A percentile compares a stretch with the other conserved stretches of the same genome.
Conservation (phyloP, 1,140 invertebrate genomes). For the Helicoverpa armigera region DNA sequence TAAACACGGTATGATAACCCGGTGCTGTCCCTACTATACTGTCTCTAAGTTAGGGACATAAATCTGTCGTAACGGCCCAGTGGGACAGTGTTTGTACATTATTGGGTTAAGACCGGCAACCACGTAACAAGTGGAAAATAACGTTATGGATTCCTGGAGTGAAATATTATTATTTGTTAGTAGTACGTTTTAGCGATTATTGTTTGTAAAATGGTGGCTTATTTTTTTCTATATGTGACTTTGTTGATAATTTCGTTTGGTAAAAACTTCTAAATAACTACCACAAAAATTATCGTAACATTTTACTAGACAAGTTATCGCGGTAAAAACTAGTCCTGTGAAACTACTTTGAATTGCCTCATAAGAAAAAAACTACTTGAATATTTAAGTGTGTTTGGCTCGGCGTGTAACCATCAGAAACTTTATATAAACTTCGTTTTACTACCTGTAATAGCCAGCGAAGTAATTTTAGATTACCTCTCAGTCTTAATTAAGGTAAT, state of each 20-base stretch:
- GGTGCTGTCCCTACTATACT: slow-evolving; percentile 20
- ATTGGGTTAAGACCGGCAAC: slow-evolving; percentile 58
- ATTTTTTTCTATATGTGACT: neutral
- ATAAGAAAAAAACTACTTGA: too few species aligned
- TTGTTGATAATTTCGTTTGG: too few species aligned
- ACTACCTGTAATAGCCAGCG: slow-evolving; percentile 17
- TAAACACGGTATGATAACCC: slow-evolving; percentile 38
- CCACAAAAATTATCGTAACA: too few species aligned
- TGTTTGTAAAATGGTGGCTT: neutral
- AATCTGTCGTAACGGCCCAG: slow-evolving; percentile 57
- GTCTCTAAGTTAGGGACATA: slow-evolving; percentile 55
- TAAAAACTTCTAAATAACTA: too few species aligned
- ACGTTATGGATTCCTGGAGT: slow-evolving; percentile 41
- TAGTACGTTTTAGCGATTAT: neutral
- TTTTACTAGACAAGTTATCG: too few species aligned
- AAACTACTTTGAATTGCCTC: too few species aligned
- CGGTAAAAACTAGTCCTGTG: too few species aligned
- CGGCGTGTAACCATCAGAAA: neutral
- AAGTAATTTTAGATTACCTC: slow-evolving; percentile 25
- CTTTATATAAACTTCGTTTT: slow-evolving; percentile 21
- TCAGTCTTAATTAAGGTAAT: slow-evolving; percentile 25
- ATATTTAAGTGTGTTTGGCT: neutral
- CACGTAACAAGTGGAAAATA: slow-evolving; percentile 57
- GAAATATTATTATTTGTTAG: neutral
- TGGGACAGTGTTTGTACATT: slow-evolving; percentile 58